These are phyloP conservation scores for Hemicentrotus pulcherrimus DNA, from an alignment of 35 echinoderm and acorn worm species.

Conservation along the genomic window DNA sequence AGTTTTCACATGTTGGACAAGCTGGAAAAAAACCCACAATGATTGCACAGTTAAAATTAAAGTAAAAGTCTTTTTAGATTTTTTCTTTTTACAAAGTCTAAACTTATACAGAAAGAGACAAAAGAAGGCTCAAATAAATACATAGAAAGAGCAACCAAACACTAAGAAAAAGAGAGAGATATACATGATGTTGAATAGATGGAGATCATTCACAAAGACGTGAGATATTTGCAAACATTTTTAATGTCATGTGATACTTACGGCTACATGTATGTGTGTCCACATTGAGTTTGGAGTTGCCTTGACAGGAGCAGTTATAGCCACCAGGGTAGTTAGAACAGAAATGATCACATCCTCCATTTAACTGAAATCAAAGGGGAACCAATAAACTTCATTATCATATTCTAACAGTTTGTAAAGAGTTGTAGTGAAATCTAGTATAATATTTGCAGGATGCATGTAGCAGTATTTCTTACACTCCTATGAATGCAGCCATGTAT, in stretches of 20 bases:
- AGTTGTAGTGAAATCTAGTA: background rate
- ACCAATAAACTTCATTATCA: background rate
- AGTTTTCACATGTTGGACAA: slow-evolving; percentile 96
- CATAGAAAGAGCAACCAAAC: too few species aligned
- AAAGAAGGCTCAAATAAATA: too few species aligned
- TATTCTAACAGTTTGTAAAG: background rate
- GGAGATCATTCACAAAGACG: too few species aligned
- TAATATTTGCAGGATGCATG: background rate
- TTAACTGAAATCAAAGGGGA: slow-evolving; percentile 59
- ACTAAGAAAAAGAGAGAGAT: too few species aligned
- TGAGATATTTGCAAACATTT: too few species aligned
- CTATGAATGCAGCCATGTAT: too few species aligned
- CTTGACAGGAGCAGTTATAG: slow-evolving; percentile 90
- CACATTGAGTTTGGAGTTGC: slow-evolving; percentile 85
- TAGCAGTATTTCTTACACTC: background rate
- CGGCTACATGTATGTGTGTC: slow-evolving; percentile 82
- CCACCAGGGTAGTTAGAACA: slow-evolving; percentile 88
- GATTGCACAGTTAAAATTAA: too few species aligned
- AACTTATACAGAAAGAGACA: too few species aligned
- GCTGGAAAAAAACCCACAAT: slow-evolving; percentile 47
- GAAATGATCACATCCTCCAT: slow-evolving; percentile 80
- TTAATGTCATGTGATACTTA: slow-evolving; percentile 59
- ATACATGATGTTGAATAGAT: too few species aligned
- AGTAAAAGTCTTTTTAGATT: too few species aligned
- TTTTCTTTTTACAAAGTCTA: too few species aligned